Evolutionary conservation across 2,113 vertebrate species (phyloP), one percentile per base, ranked within the genome.

Genomic region (Tautogolabrus adspersus): DNA sequence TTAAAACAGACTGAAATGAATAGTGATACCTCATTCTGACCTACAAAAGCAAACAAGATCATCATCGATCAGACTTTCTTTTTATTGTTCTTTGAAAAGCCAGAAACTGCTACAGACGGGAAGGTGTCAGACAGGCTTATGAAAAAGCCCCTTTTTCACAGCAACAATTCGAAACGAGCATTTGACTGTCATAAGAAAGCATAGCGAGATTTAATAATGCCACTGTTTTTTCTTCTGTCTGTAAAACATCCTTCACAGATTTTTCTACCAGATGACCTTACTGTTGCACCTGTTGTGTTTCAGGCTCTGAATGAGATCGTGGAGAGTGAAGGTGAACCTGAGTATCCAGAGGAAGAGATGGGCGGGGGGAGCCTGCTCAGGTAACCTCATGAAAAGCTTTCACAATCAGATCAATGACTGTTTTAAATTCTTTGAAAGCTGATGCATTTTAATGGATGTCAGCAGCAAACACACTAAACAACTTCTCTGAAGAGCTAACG

Each of bases 281-380:
- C 56, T 37, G 1, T 55, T 70, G 11, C n/a, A 10, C 75, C 37
- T 30, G 57, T 47, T 77, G 62, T 68, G 42, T 83, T 84, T 72
- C 83, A 95, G 95, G 94, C 94, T 18, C 91, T 95, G 51, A 93
- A 94, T 81, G 94, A 95, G 88, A 92, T 95, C 56, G 91, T 85
- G 1, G 93, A 94, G 73, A 71, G 63, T 66, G 93, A 92, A 49
- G 91, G 61, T 6, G 69, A 61, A 42, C 57, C 80, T n/a, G 68
- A 44, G 34, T 93, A 94, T 73, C 85, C 95, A 78, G 96, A 98
- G 77, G 97, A 98, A 79, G 97, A 99, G 88, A 94, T 93, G 81
- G 91, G 93, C 68, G 95, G 94, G 60, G 97, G 97, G 79, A 97
- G 96, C 88, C 96, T 99, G 86, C 96, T 98, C 90, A 97, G 98